Percentiles rank a stretch among this genome's conserved stretches.
Conservation (phyloP, 2,888 invertebrate genomes). For the Lasius fuliginosus region DNA sequence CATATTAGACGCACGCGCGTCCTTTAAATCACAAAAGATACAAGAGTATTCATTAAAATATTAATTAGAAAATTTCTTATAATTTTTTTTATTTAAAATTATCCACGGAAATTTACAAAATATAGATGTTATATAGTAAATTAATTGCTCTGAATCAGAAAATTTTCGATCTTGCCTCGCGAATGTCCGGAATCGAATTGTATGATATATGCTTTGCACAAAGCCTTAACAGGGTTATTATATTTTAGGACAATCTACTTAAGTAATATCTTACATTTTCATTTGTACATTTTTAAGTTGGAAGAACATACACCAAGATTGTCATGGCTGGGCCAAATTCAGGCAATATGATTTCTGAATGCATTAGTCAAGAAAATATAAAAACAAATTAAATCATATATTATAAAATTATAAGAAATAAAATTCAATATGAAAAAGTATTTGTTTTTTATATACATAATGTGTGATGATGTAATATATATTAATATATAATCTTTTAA, state of each 20-base stretch:
- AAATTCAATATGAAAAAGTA: constrained; percentile 17
- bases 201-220: constrained; percentile 15
- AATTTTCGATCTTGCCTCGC: too few relatives aligned
- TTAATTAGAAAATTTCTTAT: too few relatives aligned
- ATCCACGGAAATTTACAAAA: too few relatives aligned
- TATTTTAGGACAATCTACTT: background rate
- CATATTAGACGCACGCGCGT: too few relatives aligned
- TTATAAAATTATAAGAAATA: background rate
- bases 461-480: background rate
- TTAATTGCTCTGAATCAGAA: too few relatives aligned
- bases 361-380: background rate
- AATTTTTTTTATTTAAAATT: too few relatives aligned
- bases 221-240: background rate
- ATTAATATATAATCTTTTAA: constrained; percentile 11
- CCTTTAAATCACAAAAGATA: too few relatives aligned
- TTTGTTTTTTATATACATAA: background rate
- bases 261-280: constrained; percentile 19
- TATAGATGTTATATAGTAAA: too few relatives aligned
- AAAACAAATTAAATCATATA: background rate
- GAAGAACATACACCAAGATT: constrained; percentile 66
- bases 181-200: too few relatives aligned
- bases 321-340: constrained; percentile 40
- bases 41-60: too few relatives aligned
- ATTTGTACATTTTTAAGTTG: constrained; percentile 47
- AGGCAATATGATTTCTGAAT: background rate